Evolutionary conservation across 53 echinoderm and acorn worm species (phyloP).

Genomic region (Actinopyga echinites): DNA sequence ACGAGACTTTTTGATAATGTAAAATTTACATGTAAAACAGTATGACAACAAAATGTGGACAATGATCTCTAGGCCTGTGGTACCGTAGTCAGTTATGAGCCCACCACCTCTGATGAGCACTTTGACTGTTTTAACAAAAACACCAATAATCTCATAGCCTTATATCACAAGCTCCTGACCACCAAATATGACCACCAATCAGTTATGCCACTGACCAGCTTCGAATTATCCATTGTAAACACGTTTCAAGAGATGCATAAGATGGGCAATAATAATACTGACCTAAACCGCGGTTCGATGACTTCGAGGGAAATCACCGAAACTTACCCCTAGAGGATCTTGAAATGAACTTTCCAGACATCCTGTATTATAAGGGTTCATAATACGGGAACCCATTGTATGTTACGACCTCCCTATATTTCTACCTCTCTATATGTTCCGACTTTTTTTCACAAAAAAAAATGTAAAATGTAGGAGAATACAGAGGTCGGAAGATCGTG

Average conservation of each 20-base stretch:
- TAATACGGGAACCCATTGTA: background rate
- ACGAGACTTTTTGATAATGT: too few species aligned
- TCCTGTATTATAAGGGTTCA: background rate
- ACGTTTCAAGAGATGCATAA: background rate
- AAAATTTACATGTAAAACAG: too few species aligned
- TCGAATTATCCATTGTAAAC: background rate
- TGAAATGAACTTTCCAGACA: slow-evolving; percentile 1
- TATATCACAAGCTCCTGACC: slow-evolving; percentile 1
- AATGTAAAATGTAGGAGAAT: too few species aligned
- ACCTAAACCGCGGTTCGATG: too few species aligned
- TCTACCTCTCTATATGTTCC: too few species aligned
- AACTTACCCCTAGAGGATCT: background rate
- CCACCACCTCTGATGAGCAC: too few species aligned
- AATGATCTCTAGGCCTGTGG: too few species aligned
- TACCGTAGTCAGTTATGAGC: too few species aligned
- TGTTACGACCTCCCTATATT: too few species aligned
- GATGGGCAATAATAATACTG: background rate
- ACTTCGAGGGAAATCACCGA: background rate
- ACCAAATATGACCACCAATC: background rate
- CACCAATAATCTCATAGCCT: slow-evolving; percentile 9
- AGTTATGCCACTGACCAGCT: slow-evolving; percentile 5
- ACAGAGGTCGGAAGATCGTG: too few species aligned
- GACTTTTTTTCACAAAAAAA: too few species aligned
- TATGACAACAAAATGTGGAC: too few species aligned
- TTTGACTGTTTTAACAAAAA: background rate